phyloP scores from a whole-genome alignment of 2,888 invertebrate genomes.

The Acleris holmiana region DNA sequence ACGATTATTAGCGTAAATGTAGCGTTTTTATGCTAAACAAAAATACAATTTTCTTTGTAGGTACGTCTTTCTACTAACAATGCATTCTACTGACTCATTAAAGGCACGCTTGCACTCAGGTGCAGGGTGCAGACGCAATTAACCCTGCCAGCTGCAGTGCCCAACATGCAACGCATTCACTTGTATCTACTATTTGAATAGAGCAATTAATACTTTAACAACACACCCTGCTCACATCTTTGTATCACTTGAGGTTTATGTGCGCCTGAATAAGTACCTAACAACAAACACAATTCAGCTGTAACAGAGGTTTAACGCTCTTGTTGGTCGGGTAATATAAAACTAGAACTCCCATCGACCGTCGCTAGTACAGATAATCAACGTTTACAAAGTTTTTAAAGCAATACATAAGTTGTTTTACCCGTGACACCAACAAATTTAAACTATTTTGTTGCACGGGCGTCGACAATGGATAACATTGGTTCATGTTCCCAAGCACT shows the following conservation, averaged over 20 bases:
- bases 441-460: conserved; percentile 23
- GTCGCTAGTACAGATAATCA: conserved; percentile 25
- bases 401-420: conserved; percentile 24
- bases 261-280: conserved; percentile 22
- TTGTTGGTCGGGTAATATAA: conserved; percentile 25
- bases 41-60: no score
- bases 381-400: conserved; percentile 37
- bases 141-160: background rate
- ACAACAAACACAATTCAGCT: conserved; percentile 30
- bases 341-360: conserved; percentile 24
- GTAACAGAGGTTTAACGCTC: conserved; percentile 35
- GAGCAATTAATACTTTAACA: conserved; percentile 19
- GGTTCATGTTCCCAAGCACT: conserved; percentile 52
- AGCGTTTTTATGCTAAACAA: no score
- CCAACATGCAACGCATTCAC: background rate
- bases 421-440: conserved; percentile 24
- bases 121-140: no score
- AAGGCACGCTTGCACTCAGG: no score
- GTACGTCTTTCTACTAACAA: no score
- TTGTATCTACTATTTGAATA: background rate
- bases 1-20: no score
- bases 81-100: no score
- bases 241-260: conserved; percentile 27
- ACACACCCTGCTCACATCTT: conserved; percentile 14
- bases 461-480: conserved; percentile 28